A percentile compares a stretch with the other conserved stretches of the same genome.
Evolutionary conservation across 1,140 invertebrate genomes (phyloP).

Genomic region (Tetramorium simillimum): DNA sequence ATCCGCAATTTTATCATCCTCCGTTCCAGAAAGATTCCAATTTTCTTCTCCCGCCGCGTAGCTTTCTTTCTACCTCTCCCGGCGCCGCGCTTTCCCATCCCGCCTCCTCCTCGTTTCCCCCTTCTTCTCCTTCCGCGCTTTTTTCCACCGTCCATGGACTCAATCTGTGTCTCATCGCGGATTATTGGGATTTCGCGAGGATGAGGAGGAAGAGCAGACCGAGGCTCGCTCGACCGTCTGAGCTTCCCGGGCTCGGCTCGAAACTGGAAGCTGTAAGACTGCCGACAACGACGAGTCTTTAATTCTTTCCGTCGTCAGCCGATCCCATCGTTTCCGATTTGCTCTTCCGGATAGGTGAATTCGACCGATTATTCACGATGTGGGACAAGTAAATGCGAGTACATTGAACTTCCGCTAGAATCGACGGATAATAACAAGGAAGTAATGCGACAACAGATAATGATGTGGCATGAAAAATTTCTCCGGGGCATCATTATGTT

Average conservation of each 20-base stretch:
- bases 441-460: neutral
- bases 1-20: constrained; percentile 84
- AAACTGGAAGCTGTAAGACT: constrained; percentile 46
- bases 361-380: constrained; percentile 60
- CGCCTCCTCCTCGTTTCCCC: constrained; percentile 45
- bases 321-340: constrained; percentile 35
- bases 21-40: constrained; percentile 80
- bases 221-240: constrained; percentile 65
- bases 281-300: constrained; percentile 67
- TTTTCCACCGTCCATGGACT: constrained; percentile 78
- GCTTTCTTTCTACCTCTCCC: constrained; percentile 48
- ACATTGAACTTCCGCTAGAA: constrained; percentile 24
- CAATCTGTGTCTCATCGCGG: constrained; percentile 85
- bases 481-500: neutral
- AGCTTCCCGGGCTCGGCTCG: constrained; percentile 73
- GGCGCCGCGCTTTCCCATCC: constrained; percentile 26
- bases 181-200: constrained; percentile 83
- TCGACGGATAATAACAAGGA: neutral
- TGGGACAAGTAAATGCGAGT: constrained; percentile 16
- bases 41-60: constrained; percentile 77
- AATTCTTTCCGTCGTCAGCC: constrained; percentile 68
- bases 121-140: constrained; percentile 51
- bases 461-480: constrained; percentile 6
- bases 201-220: constrained; percentile 43
- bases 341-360: constrained; percentile 61